Evolutionary conservation across 92 coral and sea anemone species (phyloP), one percentile per base, ranked within the genome.

Genomic region (Porites evermanni): DNA sequence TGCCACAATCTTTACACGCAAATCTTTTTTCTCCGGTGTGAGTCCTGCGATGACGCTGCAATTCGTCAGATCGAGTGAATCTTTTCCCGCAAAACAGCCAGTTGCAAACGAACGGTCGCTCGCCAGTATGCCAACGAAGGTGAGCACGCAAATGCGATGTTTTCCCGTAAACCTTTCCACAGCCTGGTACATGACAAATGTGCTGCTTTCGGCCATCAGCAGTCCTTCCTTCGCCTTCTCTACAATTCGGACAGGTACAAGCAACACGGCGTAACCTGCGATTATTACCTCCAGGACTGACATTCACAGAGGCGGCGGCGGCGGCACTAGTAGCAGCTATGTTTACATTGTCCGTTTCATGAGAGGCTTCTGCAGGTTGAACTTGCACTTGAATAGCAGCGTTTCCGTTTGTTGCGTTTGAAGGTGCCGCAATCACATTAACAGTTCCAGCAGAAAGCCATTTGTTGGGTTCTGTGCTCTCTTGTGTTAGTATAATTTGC

Each of bases 121-220:
- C 99, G 12, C 99, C 99, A 10, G 98, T 93, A 70, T 97, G 99
- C 99, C 99, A 97, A 20, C 99, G 96, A 66, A 97, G 94, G 82
- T 97, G 99, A 18, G 99, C 99, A 81, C 99, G 92, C 68, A 97
- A 92, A 87, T 97, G 99, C 32, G 99, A 97, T 0, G 99, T 97
- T 69, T 97, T 97, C 6, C 99, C 99, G 70, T 97, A 97, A 44
- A 95, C 98, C 75, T 97, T 97, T 8, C 99, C 99, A 72, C 99
- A 97, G 53, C 99, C 98, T 56, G 89, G 95, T 63, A 97, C 79
- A 81, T 97, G 99, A 70, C 99, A 97, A 52, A 97, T 89, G 72
- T 97, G 99, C 59, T 95, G 98, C 71, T 97, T 97, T 23, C 98
- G 96, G 65, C 99, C 99, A 82, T 87, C 96, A 19, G 98, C 95